These are phyloP conservation scores for Leucophenga maculata DNA, from an alignment of 2,888 invertebrate species.

Conservation along the genomic window DNA sequence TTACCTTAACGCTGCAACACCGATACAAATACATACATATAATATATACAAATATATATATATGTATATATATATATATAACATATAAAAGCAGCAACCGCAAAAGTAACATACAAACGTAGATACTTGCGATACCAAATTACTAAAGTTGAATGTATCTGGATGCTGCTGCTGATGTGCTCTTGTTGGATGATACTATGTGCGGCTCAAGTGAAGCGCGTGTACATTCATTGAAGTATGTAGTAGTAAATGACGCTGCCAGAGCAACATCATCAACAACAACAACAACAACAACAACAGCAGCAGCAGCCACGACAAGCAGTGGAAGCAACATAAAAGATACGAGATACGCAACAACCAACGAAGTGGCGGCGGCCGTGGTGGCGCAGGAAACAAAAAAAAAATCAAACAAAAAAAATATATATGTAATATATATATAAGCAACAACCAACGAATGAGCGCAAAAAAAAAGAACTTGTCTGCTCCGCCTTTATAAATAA, in stretches of 20 bases:
- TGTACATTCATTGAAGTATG: conserved; percentile 17
- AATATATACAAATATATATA: conserved; percentile 28
- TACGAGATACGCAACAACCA: neutral
- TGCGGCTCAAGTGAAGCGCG: conserved; percentile 1
- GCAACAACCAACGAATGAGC: conserved; percentile 40
- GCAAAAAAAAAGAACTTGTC: conserved; percentile 63
- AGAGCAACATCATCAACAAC: conserved; percentile 15
- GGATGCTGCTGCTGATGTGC: neutral
- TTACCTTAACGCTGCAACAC: conserved; percentile 14
- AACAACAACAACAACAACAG: conserved; percentile 39
- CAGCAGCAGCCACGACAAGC: conserved; percentile 10
- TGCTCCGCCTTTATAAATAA: conserved; percentile 73
- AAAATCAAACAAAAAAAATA: conserved; percentile 43
- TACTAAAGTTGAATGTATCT: neutral
- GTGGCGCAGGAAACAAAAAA: conserved; percentile 43
- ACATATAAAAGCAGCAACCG: conserved; percentile 25
- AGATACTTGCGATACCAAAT: conserved; percentile 1
- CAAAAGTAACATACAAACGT: neutral
- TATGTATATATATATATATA: conserved; percentile 20
- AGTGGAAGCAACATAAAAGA: conserved; percentile 36
- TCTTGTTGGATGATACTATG: neutral
- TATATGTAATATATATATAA: conserved; percentile 19
- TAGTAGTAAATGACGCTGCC: conserved; percentile 19
- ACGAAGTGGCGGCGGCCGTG: neutral
- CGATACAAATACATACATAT: conserved; percentile 25